A percentile compares a stretch with the other conserved stretches of the same genome.
phyloP scores from a whole-genome alignment of 2,888 invertebrate genomes.

The Gryllus longicercus region DNA sequence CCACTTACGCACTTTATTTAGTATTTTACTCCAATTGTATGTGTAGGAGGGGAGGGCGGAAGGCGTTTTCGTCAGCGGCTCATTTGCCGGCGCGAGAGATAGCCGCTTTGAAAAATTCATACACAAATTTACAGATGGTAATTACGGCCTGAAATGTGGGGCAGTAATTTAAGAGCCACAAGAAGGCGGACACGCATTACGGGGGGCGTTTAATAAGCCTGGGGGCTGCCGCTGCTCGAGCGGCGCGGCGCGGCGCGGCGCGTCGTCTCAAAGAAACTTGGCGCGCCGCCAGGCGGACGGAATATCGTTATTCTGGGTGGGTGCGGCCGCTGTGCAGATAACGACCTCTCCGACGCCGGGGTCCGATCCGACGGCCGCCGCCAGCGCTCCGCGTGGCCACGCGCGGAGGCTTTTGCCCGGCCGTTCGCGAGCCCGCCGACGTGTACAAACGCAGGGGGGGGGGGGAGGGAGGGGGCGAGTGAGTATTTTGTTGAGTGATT shows the following conservation, averaged over 20 bases:
- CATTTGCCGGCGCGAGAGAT: background rate
- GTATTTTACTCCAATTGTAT: no score
- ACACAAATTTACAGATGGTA: slow-evolving; percentile 17
- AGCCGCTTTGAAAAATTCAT: slow-evolving; percentile 3
- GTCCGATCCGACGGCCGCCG: no score
- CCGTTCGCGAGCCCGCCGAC: no score
- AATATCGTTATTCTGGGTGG: background rate
- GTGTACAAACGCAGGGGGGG: no score
- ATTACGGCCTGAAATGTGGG: background rate
- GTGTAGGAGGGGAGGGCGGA: no score
- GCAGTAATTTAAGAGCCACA: background rate
- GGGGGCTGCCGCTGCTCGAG: background rate
- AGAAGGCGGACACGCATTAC: slow-evolving; percentile 5
- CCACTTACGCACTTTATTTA: no score
- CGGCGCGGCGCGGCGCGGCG: background rate
- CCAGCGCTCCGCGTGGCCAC: no score
- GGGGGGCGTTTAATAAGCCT: background rate
- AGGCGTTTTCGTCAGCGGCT: background rate
- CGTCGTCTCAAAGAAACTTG: background rate
- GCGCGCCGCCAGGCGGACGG: background rate
- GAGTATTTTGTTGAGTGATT: no score
- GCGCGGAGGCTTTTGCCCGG: no score
- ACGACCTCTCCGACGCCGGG: no score
- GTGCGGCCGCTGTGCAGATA: background rate
- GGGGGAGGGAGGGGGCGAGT: no score